These are phyloP conservation scores for Plecturocebus donacophilus DNA, from an alignment of 2,113 vertebrate species.

Conservation along the genomic window DNA sequence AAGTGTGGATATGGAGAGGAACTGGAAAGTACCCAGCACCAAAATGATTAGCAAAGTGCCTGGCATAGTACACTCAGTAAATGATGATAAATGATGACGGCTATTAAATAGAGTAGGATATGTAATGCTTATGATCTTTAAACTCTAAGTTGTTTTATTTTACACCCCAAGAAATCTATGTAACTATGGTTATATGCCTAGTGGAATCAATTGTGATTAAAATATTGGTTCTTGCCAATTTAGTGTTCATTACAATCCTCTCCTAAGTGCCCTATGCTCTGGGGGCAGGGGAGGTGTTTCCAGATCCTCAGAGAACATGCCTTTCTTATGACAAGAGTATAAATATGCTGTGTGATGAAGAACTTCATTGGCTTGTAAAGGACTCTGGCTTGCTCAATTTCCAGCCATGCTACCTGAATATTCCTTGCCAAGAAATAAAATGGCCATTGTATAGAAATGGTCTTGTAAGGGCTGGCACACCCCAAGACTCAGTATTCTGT, in stretches of 20 bases:
- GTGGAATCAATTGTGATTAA: not conserved
- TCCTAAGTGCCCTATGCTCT: not conserved
- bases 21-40: not conserved
- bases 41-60: not conserved
- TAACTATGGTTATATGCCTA: not conserved
- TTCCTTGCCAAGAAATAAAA: not conserved
- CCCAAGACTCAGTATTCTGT: not conserved
- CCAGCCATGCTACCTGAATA: not conserved
- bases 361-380: not conserved
- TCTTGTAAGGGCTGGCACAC: not conserved
- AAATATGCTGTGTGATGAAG: not conserved
- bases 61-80: too few relatives aligned
- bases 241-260: not conserved
- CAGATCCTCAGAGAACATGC: too few relatives aligned
- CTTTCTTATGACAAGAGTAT: not conserved
- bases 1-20: not conserved
- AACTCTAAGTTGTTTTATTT: not conserved
- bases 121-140: not conserved
- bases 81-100: not conserved
- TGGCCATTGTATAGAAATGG: not conserved
- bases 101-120: not conserved
- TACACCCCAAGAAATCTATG: not conserved
- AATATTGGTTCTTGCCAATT: not conserved
- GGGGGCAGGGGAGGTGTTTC: not conserved
- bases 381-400: not conserved